Evolutionary conservation across 2,888 invertebrate genomes (phyloP), one percentile per base, ranked within the genome.

Genomic region (Zaprionus obscuricornis): DNA sequence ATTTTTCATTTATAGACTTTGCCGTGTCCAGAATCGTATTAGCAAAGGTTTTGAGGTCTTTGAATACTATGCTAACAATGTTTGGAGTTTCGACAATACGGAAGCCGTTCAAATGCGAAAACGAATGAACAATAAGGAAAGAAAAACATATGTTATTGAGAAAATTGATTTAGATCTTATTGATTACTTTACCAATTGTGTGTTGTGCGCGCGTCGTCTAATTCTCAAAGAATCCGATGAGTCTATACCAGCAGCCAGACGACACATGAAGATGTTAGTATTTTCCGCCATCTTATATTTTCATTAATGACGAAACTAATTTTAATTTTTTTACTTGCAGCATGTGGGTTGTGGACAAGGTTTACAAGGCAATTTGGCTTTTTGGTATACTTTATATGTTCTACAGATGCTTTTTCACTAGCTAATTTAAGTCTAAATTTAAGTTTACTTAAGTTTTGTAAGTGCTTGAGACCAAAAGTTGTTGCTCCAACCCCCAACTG

Each of bases 51-150:
- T 97, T 85, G 95, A 96, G 82, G 95, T 96, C 0, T 95, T 98
- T 84, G 96, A 97, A 86, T 97, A 97, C 88, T 98, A 98, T 90
- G 96, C 97, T 0, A 96, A 95, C 88, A 96, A 96, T 87, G 96
- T 96, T 65, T 98, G 98, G 97, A 95, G 95, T 85, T 96, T 97
- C 88, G 93, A 94, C 34, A 96, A 95, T 13, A 92, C 93, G 42
- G 92, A 93, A 65, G 92, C 94, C 0, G 89, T 93, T 5, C 87
- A 90, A 4, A 72, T 95, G 0, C 90, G 95, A 20, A 88, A 90
- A 1, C 87, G 90, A 3, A 90, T 96, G 71, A 96, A 96, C 83
- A 91, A 92, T 0, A 91, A 90, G 51, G 96, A 96, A 87, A 91
- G 92, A 34, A 74, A 90, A 2, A 92, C 92, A 22, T 96, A 95